Evolutionary conservation across 1,140 invertebrate genomes (phyloP).

Genomic region (Caerostris extrusa): DNA sequence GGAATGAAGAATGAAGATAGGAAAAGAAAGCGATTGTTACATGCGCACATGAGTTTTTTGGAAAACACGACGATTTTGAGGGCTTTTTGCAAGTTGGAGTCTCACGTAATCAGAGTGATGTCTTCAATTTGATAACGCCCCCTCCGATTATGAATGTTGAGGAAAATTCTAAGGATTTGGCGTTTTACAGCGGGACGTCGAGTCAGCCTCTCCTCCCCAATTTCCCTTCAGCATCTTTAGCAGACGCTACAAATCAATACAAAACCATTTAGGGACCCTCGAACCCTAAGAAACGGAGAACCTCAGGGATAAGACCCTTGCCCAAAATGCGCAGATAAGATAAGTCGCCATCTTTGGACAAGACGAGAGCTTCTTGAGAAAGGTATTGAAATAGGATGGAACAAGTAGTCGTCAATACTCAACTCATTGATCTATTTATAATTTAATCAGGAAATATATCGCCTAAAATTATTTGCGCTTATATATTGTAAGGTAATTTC

Average conservation of each 20-base stretch:
- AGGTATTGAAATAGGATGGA: too few relatives aligned
- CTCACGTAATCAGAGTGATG: background rate
- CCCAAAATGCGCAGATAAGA: background rate
- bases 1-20: too few relatives aligned
- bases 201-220: conserved; percentile 44
- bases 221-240: conserved; percentile 70
- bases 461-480: too few relatives aligned
- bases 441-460: too few relatives aligned
- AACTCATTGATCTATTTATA: too few relatives aligned
- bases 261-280: conserved; percentile 72
- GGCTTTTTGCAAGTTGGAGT: background rate
- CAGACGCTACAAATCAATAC: conserved; percentile 75
- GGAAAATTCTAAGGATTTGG: conserved; percentile 67
- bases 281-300: conserved; percentile 70
- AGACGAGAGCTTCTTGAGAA: background rate
- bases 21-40: too few relatives aligned
- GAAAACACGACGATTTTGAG: background rate
- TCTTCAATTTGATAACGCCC: conserved; percentile 65
- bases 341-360: conserved; percentile 42
- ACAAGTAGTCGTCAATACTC: too few relatives aligned
- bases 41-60: too few relatives aligned
- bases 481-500: too few relatives aligned
- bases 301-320: background rate
- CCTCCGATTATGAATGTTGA: conserved; percentile 52
- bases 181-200: conserved; percentile 68